phyloP scores from a whole-genome alignment of 2,113 vertebrate genomes.

The Chelonoidis abingdonii region DNA sequence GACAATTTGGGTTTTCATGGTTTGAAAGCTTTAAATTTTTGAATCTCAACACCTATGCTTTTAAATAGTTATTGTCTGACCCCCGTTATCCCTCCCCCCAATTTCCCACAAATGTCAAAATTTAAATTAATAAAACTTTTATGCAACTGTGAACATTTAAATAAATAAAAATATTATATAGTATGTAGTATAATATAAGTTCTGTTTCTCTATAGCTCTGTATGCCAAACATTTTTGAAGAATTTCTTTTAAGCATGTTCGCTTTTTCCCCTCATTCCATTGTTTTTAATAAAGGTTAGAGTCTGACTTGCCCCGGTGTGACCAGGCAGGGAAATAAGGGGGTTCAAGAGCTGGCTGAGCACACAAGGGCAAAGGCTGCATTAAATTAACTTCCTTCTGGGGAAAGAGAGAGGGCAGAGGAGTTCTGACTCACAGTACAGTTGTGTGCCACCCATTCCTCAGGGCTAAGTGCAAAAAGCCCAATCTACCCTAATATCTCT shows the following conservation, averaged over 20 bases:
- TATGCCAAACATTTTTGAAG: neutral
- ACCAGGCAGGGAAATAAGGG: neutral
- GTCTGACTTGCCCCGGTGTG: neutral
- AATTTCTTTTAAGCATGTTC: neutral
- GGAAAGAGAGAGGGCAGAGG: neutral
- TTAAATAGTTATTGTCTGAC: neutral
- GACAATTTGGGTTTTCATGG: neutral
- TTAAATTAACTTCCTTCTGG: neutral
- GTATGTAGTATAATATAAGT: constrained; percentile 9
- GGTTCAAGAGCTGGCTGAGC: neutral
- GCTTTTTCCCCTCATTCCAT: neutral
- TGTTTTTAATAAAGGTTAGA: neutral
- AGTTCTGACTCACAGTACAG: neutral
- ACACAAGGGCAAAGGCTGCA: neutral
- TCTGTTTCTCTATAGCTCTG: neutral
- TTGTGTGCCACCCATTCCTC: neutral
- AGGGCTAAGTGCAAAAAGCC: neutral
- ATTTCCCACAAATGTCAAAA: neutral
- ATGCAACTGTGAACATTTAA: neutral
- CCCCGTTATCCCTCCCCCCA: neutral
- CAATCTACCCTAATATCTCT: neutral
- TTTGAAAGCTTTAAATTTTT: neutral
- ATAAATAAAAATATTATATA: neutral
- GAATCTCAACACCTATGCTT: neutral
- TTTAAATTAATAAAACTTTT: neutral